Evolutionary conservation across 1,140 invertebrate genomes (phyloP), one percentile per base, ranked within the genome.

Genomic region (Cherax quadricarinatus): DNA sequence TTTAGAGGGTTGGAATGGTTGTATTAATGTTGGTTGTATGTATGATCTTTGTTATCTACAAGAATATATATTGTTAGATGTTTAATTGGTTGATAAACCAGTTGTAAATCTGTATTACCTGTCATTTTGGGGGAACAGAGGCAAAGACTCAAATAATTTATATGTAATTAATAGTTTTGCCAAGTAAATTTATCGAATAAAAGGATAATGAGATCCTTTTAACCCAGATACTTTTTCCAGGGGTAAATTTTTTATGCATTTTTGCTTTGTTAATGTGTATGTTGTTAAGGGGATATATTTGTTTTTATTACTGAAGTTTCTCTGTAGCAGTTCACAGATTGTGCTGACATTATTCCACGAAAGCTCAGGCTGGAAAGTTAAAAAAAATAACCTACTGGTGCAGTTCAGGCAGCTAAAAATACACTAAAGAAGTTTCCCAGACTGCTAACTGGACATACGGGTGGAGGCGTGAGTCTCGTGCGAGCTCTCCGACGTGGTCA

Each of bases 51-150:
- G 85, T 86, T 86, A 86, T 86, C 70, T 86, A 86, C 85, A 86
- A 86, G 85, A 86, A 75, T 86, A 86, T 86, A 86, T 86, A 86
- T 86, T 86, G 85, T 86, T 86, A 86, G 85, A 86, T 86, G 85
- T 86, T 86, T 86, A 53, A 73, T 86, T 62, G 85, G 70, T 86
- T 73, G 70, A 86, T 70, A 62, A 86, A 86, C 85, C 85, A 86
- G 85, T 73, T 86, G 85, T 86, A 86, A 86, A 75, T 86, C 70
- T 86, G 85, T 86, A 86, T 66, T 66, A 70, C 70, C n/a, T 86
- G 70, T 73, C 70, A 70, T 86, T 86, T 70, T 24, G 60, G 70
- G 70, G 85, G 66, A 51, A 73, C 41, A 83, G 18, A 57, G 51
- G 51, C 30, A 51, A 51, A 86, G 85, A 86, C 70, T 86, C 41